phyloP scores from a whole-genome alignment of 2,113 vertebrate genomes.

The Saguinus imperator region DNA sequence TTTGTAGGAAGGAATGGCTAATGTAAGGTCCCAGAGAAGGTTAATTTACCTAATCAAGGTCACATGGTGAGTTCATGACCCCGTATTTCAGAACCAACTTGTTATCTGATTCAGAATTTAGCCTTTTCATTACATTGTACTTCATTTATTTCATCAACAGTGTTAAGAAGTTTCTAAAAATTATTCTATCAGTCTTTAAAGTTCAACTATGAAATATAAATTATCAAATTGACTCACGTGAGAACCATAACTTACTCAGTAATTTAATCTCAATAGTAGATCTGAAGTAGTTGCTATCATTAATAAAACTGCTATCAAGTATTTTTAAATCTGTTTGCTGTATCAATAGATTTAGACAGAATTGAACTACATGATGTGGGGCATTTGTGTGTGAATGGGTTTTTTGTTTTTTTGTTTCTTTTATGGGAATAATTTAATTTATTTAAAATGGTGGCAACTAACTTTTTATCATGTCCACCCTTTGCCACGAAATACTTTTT shows the following conservation, averaged over 20 bases:
- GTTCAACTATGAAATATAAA: neutral
- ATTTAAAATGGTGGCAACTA: neutral
- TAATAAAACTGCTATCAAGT: neutral
- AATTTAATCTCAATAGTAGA: neutral
- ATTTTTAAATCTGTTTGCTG: neutral
- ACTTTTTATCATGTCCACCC: neutral
- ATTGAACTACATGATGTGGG: neutral
- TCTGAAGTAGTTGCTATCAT: slow-evolving; percentile 20
- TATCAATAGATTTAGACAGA: neutral
- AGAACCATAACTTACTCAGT: neutral
- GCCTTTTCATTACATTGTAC: neutral
- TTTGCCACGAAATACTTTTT: neutral
- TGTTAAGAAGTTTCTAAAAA: neutral
- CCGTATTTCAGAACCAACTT: neutral
- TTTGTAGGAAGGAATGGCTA: neutral
- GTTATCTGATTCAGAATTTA: neutral
- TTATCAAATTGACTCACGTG: neutral
- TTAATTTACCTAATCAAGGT: neutral
- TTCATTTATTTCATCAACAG: neutral
- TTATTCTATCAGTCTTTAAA: neutral
- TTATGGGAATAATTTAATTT: neutral
- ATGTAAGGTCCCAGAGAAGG: neutral
- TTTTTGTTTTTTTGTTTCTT: neutral
- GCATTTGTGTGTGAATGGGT: neutral
- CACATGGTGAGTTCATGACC: neutral